Conservation (phyloP, 2,888 invertebrate species). For the Scaptomyza tumidula region DNA sequence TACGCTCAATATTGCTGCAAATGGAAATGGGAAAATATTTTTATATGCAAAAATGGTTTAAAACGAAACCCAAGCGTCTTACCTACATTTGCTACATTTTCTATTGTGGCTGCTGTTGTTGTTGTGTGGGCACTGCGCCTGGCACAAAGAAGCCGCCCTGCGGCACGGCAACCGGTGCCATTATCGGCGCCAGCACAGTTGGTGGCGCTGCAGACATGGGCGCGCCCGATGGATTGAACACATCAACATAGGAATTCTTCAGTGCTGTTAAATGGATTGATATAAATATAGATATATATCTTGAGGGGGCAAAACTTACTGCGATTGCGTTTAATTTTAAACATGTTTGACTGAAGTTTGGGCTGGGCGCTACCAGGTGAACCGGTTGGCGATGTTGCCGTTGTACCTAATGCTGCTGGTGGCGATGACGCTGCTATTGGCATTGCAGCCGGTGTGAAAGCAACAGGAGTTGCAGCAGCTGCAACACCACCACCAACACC, state of each 20-base stretch:
- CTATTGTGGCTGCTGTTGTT: constrained; percentile 54
- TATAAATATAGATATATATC: background rate
- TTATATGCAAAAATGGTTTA: too few relatives aligned
- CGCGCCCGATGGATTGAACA: constrained; percentile 90
- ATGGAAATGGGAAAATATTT: background rate
- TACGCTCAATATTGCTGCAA: constrained; percentile 58
- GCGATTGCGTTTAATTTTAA: constrained; percentile 91
- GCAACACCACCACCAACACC: background rate
- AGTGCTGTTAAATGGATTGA: constrained; percentile 86
- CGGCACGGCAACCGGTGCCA: constrained; percentile 83
- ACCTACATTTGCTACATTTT: constrained; percentile 27
- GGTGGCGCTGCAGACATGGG: constrained; percentile 80
- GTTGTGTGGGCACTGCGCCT: constrained; percentile 60
- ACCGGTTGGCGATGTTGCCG: constrained; percentile 28
- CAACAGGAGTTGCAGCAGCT: constrained; percentile 23
- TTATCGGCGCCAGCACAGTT: constrained; percentile 83
- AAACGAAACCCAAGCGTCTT: background rate
- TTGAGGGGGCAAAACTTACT: constrained; percentile 86
- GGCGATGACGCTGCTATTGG: constrained; percentile 29
- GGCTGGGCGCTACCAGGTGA: constrained; percentile 66
- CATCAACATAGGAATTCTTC: constrained; percentile 95
- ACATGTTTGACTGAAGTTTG: constrained; percentile 88
- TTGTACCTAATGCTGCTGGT: constrained; percentile 7
- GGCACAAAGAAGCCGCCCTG: constrained; percentile 83
- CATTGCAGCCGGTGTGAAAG: constrained; percentile 30